A percentile compares a stretch with the other conserved stretches of the same genome.
These are phyloP conservation scores for Probosciger aterrimus DNA, from an alignment of 2,113 vertebrate species.

Conservation along the genomic window DNA sequence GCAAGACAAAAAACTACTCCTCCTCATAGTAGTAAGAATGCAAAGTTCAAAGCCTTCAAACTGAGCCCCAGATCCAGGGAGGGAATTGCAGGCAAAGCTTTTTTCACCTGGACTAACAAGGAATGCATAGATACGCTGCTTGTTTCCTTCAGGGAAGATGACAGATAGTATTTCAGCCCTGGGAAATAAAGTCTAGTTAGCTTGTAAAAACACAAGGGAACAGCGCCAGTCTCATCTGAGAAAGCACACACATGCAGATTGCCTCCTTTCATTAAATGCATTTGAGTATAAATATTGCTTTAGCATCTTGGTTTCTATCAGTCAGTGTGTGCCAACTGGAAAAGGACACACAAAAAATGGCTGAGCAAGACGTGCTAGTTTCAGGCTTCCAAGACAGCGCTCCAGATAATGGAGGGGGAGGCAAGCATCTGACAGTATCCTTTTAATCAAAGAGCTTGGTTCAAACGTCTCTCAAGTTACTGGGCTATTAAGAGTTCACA, in stretches of 20 bases:
- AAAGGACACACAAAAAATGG: constrained; percentile 53
- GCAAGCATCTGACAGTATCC: constrained; percentile 2
- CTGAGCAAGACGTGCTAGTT: constrained; percentile 39
- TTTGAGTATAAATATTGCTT: constrained; percentile 64
- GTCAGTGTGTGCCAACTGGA: constrained; percentile 60
- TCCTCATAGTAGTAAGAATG: neutral
- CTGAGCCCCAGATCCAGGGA: neutral
- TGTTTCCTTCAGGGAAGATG: constrained; percentile 13
- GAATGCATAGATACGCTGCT: neutral
- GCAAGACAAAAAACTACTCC: neutral
- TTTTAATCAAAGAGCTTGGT: constrained; percentile 42
- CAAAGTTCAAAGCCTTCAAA: neutral
- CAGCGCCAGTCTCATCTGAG: constrained; percentile 55
- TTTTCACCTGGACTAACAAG: constrained; percentile 17
- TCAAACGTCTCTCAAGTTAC: constrained; percentile 26
- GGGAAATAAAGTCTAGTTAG: constrained; percentile 46
- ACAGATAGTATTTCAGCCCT: constrained; percentile 27
- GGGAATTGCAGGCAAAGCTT: neutral
- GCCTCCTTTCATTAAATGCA: constrained; percentile 63
- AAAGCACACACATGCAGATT: constrained; percentile 61
- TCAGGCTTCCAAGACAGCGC: constrained; percentile 13
- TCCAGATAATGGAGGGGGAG: constrained; percentile 41
- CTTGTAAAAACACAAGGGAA: constrained; percentile 47
- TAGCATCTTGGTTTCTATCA: constrained; percentile 58
- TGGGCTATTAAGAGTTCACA: constrained; percentile 18